Evolutionary conservation across 2,888 invertebrate genomes (phyloP).

Genomic region (Trichogramma evanescens): DNA sequence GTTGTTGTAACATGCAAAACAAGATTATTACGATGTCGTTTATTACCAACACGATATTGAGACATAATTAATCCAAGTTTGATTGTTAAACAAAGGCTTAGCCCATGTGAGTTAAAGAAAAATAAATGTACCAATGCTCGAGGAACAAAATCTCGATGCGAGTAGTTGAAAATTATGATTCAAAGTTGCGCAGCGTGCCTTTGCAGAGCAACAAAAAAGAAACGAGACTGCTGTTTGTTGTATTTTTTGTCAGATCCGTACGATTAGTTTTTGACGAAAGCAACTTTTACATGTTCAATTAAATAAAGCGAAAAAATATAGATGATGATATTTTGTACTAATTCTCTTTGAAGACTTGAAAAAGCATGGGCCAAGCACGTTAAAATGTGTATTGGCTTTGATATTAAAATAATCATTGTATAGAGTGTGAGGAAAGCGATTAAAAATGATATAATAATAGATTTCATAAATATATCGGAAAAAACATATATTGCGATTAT

Average conservation of each 20-base stretch:
- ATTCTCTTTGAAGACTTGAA: background rate
- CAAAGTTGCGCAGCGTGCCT: constrained; percentile 26
- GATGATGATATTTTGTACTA: constrained; percentile 13
- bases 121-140: background rate
- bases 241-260: constrained; percentile 1
- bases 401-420: too few relatives aligned
- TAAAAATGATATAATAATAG: too few relatives aligned
- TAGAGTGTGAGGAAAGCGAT: too few relatives aligned
- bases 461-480: too few relatives aligned
- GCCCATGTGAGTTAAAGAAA: background rate
- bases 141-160: too few relatives aligned
- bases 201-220: constrained; percentile 19
- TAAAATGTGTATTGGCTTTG: background rate
- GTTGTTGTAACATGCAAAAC: too few relatives aligned
- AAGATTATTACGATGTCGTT: too few relatives aligned
- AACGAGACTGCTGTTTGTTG: constrained; percentile 24
- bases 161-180: background rate
- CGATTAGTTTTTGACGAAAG: too few relatives aligned
- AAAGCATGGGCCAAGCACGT: constrained; percentile 10
- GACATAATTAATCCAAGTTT: background rate
- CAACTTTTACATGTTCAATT: too few relatives aligned
- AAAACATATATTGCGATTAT: too few relatives aligned
- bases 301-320: background rate
- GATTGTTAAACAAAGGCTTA: background rate
- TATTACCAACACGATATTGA: background rate